A percentile compares a stretch with the other conserved stretches of the same genome.
phyloP scores from a whole-genome alignment of 2,797 vertebrate species.

The Jordanella pulchra region DNA sequence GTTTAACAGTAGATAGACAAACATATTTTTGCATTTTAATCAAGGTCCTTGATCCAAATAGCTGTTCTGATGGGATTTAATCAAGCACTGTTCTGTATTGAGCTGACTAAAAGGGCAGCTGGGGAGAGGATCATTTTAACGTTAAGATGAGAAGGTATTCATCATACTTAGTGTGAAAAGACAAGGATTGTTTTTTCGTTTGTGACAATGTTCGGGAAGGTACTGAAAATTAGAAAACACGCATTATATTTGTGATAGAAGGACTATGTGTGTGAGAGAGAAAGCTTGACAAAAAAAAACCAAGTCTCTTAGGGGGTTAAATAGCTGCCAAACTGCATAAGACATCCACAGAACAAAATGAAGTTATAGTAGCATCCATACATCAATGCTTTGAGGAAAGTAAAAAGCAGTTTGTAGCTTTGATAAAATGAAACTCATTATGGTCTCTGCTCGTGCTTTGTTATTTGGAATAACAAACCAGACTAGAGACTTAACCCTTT shows the following conservation, averaged over 20 bases:
- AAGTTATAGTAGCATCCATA: background rate
- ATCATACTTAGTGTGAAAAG: conserved; percentile 59
- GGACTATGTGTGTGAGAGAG: conserved; percentile 8
- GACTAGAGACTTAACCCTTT: background rate
- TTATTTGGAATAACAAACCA: background rate
- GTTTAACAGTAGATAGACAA: conserved; percentile 31
- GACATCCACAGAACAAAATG: background rate
- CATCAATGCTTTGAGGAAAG: background rate
- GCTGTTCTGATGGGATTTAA: conserved; percentile 66
- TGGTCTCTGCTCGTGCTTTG: background rate
- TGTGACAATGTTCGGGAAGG: conserved; percentile 25
- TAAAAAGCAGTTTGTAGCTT: background rate
- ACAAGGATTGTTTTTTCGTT: conserved; percentile 55
- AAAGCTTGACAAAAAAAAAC: conserved; percentile 36
- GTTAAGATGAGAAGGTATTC: conserved; percentile 52
- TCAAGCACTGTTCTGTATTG: conserved; percentile 59
- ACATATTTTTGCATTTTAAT: conserved; percentile 65
- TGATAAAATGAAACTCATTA: background rate
- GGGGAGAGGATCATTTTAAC: conserved; percentile 55
- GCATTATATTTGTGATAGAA: conserved; percentile 2
- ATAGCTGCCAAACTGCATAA: background rate
- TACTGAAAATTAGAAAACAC: conserved; percentile 44
- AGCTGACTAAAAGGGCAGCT: conserved; percentile 59
- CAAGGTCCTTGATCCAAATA: conserved; percentile 65
- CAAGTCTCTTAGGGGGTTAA: conserved; percentile 15